A percentile compares a stretch with the other conserved stretches of the same genome.
These are phyloP conservation scores for Lordiphosa clarofinis DNA, from an alignment of 1,140 invertebrate species.

Conservation along the genomic window DNA sequence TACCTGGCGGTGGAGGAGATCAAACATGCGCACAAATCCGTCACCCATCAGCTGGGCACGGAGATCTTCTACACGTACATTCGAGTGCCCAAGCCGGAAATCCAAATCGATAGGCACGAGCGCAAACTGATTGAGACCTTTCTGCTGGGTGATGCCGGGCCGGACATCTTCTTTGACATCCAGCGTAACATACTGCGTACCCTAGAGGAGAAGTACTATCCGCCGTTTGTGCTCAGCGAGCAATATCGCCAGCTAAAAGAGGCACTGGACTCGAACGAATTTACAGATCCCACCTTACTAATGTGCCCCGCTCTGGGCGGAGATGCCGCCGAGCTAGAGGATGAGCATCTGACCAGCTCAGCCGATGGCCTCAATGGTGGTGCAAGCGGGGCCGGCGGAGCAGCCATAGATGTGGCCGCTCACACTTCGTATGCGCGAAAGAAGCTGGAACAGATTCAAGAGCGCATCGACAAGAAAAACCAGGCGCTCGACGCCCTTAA, in stretches of 20 bases:
- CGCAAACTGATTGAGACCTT: slow-evolving; percentile 93
- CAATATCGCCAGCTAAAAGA: slow-evolving; percentile 89
- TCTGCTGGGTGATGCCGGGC: slow-evolving; percentile 89
- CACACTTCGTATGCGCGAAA: slow-evolving; percentile 91
- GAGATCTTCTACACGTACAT: slow-evolving; percentile 95
- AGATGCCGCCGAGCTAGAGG: slow-evolving; percentile 49
- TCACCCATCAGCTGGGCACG: slow-evolving; percentile 92
- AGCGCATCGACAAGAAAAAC: slow-evolving; percentile 88
- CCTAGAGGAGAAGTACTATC: slow-evolving; percentile 93
- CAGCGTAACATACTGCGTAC: slow-evolving; percentile 89
- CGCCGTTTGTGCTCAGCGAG: slow-evolving; percentile 91
- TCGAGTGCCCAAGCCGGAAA: slow-evolving; percentile 87
- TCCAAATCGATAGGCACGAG: slow-evolving; percentile 82
- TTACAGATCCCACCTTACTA: slow-evolving; percentile 74
- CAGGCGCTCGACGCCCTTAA: slow-evolving; percentile 89
- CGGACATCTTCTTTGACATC: slow-evolving; percentile 93
- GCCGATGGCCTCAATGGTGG: slow-evolving; percentile 41
- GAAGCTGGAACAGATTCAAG: slow-evolving; percentile 90
- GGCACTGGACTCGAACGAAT: slow-evolving; percentile 86
- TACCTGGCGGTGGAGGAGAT: slow-evolving; percentile 94
- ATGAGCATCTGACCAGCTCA: slow-evolving; percentile 60
- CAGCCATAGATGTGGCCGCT: slow-evolving; percentile 84
- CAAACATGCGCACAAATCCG: slow-evolving; percentile 85
- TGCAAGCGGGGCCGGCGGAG: slow-evolving; percentile 61
- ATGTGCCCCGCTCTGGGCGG: slow-evolving; percentile 41